Evolutionary conservation across 2,888 invertebrate species (phyloP).

Genomic region (Xanthia icteritia): DNA sequence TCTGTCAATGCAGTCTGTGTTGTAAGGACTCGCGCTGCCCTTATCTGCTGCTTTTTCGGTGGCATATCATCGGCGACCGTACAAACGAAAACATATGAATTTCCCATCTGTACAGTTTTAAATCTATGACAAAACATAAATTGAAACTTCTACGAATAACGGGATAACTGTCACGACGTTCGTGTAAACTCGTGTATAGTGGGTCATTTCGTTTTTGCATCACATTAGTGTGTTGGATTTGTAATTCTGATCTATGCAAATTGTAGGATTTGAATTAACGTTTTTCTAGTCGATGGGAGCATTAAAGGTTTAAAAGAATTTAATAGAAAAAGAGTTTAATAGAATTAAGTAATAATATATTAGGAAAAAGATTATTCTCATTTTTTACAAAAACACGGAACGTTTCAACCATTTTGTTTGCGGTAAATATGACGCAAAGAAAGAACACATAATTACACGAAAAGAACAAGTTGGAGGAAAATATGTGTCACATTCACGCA

Average conservation of each 20-base stretch:
- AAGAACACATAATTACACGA: no score
- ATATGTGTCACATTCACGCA: no score
- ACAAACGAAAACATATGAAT: not conserved
- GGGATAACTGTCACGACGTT: conserved; percentile 28
- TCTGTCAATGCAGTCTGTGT: not conserved
- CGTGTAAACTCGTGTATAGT: conserved; percentile 18
- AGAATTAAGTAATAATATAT: not conserved
- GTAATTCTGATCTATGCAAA: conserved; percentile 17
- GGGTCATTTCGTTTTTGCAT: conserved; percentile 37
- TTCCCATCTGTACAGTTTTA: conserved; percentile 9
- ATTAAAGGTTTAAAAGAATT: not conserved
- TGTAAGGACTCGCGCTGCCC: not conserved
- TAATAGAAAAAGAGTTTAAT: no score
- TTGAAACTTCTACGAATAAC: conserved; percentile 44
- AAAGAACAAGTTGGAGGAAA: no score
- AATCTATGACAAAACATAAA: conserved; percentile 15
- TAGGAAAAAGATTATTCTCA: not conserved
- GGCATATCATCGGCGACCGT: no score
- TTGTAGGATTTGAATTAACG: not conserved
- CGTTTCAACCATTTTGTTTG: not conserved
- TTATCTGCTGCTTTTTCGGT: not conserved
- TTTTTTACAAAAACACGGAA: not conserved
- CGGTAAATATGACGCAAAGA: no score
- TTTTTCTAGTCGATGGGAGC: not conserved
- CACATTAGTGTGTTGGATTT: conserved; percentile 20